Conservation (phyloP, 35 echinoderm and acorn worm species). For the Hemicentrotus pulcherrimus region DNA sequence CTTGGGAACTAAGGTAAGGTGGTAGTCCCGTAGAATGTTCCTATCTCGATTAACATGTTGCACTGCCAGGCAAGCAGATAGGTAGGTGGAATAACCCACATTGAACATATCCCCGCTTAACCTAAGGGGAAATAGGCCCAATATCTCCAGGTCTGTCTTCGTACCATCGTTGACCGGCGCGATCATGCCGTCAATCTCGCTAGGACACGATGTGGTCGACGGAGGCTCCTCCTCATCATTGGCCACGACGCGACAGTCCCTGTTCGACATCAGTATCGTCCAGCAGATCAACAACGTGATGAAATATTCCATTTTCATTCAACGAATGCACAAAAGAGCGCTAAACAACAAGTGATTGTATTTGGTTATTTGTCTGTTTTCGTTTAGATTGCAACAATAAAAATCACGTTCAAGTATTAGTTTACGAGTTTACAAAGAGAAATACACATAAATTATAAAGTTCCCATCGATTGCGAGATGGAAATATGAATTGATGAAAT, state of each 20-base stretch:
- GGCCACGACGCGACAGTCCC: not conserved
- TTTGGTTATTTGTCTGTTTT: not conserved
- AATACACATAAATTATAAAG: not conserved
- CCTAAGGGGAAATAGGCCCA: slow-evolving; percentile 44
- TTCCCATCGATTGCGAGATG: not conserved
- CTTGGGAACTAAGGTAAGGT: slow-evolving; percentile 39
- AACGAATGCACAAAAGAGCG: not conserved
- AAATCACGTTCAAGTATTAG: not conserved
- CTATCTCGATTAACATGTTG: slow-evolving; percentile 53
- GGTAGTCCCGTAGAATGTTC: slow-evolving; percentile 55
- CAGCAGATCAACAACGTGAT: not conserved
- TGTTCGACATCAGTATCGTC: not conserved
- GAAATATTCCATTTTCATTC: slow-evolving; percentile 23
- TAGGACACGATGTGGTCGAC: not conserved
- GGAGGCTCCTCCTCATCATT: not conserved
- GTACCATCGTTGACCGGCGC: slow-evolving; percentile 19
- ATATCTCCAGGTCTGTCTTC: slow-evolving; percentile 39
- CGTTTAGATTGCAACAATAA: not conserved
- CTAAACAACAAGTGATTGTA: not conserved
- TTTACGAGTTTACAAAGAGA: not conserved
- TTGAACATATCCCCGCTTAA: slow-evolving; percentile 41
- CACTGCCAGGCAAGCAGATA: slow-evolving; percentile 59
- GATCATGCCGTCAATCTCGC: slow-evolving; percentile 33
- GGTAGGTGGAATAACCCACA: slow-evolving; percentile 18
- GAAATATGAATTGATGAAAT: not conserved